These are phyloP conservation scores for Aspidiotus destructor DNA, from an alignment of 2,888 invertebrate species.

Conservation along the genomic window DNA sequence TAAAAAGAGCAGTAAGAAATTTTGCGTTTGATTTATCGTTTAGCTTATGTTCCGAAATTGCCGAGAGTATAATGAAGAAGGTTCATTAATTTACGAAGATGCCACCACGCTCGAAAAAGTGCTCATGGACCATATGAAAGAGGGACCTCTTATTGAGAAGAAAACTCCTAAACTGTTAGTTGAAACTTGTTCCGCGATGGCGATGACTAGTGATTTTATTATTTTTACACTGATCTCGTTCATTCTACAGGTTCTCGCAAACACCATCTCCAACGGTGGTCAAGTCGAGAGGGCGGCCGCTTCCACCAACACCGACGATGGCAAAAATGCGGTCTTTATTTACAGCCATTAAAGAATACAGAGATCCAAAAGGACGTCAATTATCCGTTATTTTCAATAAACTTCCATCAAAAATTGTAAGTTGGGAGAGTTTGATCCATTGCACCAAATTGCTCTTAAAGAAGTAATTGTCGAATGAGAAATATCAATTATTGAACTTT, in stretches of 20 bases:
- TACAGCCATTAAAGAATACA: conserved; percentile 80
- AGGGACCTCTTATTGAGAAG: conserved; percentile 51
- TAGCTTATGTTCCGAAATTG: conserved; percentile 96
- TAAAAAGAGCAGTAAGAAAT: not conserved
- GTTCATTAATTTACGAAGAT: conserved; percentile 90
- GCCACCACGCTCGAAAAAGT: conserved; percentile 79
- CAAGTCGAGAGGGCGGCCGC: conserved; percentile 34
- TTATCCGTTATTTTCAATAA: conserved; percentile 91
- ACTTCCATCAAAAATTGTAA: conserved; percentile 74
- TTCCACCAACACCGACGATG: conserved; percentile 35
- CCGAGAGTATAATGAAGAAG: conserved; percentile 91
- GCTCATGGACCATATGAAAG: conserved; percentile 70
- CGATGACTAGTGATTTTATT: too few relatives aligned
- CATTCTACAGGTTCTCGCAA: conserved; percentile 6
- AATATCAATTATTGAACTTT: too few relatives aligned
- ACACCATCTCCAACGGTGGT: conserved; percentile 17
- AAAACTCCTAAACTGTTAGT: conserved; percentile 35
- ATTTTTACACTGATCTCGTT: too few relatives aligned
- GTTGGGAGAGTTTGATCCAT: conserved; percentile 37
- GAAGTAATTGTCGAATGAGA: too few relatives aligned
- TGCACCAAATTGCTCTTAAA: not conserved
- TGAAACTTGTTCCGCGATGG: not conserved
- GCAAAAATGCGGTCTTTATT: conserved; percentile 76
- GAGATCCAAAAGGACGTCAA: conserved; percentile 76
- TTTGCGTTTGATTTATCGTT: conserved; percentile 41